Evolutionary conservation across 2,888 invertebrate genomes (phyloP).

Genomic region (Listrodromus nycthemerus): DNA sequence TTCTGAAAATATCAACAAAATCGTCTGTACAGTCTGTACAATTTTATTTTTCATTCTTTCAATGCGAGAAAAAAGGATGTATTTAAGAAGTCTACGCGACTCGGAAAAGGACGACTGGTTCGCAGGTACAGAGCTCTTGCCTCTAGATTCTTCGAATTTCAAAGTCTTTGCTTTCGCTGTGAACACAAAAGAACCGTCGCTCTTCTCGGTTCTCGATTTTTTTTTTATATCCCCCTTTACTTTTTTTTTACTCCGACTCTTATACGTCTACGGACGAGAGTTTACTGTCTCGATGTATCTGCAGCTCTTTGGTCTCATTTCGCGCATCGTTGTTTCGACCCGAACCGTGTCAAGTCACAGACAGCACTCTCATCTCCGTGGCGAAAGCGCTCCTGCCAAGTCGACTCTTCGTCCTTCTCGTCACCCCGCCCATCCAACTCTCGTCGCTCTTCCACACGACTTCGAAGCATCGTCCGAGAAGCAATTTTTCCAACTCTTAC

Average conservation of each 20-base stretch:
- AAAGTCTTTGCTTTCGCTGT: slow-evolving; percentile 40
- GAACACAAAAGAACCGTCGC: slow-evolving; percentile 23
- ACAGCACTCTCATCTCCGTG: slow-evolving; percentile 71
- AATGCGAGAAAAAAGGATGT: not conserved
- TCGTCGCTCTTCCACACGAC: slow-evolving; percentile 64
- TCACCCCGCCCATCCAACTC: slow-evolving; percentile 21
- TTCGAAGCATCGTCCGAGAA: slow-evolving; percentile 72
- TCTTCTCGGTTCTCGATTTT: slow-evolving; percentile 31
- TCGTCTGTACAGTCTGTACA: not conserved
- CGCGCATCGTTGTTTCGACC: slow-evolving; percentile 49
- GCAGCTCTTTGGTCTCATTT: slow-evolving; percentile 43
- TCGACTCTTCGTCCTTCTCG: slow-evolving; percentile 51
- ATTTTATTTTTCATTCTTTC: not conserved
- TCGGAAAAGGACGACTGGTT: not conserved
- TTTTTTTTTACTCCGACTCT: slow-evolving; percentile 31
- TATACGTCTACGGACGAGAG: slow-evolving; percentile 21
- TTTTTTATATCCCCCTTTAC: not conserved
- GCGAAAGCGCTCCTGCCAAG: slow-evolving; percentile 44
- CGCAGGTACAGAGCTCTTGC: not conserved
- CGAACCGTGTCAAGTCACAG: slow-evolving; percentile 44
- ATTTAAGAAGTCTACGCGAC: slow-evolving; percentile 23
- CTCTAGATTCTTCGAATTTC: slow-evolving; percentile 26
- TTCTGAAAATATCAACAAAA: not conserved
- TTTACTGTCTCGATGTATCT: slow-evolving; percentile 36
- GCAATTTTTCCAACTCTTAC: slow-evolving; percentile 72